Conservation (phyloP, 2,113 vertebrate species). For the Eclectus roratus region DNA sequence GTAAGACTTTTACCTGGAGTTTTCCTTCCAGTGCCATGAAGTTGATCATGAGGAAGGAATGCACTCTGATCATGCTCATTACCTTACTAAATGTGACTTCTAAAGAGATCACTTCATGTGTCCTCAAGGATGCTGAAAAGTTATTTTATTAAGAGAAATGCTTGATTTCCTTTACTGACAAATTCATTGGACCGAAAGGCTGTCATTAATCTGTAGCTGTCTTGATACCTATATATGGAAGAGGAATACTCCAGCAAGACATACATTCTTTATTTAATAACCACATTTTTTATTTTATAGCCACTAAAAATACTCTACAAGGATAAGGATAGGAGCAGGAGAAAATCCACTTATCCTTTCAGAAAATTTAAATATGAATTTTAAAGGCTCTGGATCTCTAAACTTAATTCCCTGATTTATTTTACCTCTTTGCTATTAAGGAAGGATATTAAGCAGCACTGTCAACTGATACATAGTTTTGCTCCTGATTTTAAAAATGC, state of each 20-base stretch:
- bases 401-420: background rate
- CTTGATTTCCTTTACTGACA: slow-evolving; percentile 23
- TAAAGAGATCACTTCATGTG: slow-evolving; percentile 1
- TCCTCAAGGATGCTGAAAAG: slow-evolving; percentile 27
- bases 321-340: background rate
- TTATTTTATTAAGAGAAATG: background rate
- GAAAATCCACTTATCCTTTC: background rate
- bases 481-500: background rate
- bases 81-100: slow-evolving; percentile 10
- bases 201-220: background rate
- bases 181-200: background rate
- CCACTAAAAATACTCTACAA: background rate
- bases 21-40: background rate
- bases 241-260: background rate
- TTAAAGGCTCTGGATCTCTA: background rate
- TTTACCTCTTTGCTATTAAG: background rate
- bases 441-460: background rate
- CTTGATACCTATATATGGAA: background rate
- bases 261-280: background rate
- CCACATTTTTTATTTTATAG: background rate
- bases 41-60: slow-evolving; percentile 53
- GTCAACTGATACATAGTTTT: background rate
- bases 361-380: background rate
- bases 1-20: background rate
- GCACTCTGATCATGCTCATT: slow-evolving; percentile 22